Conservation (phyloP, 2,113 vertebrate genomes). For the Rhinoderma darwinii region DNA sequence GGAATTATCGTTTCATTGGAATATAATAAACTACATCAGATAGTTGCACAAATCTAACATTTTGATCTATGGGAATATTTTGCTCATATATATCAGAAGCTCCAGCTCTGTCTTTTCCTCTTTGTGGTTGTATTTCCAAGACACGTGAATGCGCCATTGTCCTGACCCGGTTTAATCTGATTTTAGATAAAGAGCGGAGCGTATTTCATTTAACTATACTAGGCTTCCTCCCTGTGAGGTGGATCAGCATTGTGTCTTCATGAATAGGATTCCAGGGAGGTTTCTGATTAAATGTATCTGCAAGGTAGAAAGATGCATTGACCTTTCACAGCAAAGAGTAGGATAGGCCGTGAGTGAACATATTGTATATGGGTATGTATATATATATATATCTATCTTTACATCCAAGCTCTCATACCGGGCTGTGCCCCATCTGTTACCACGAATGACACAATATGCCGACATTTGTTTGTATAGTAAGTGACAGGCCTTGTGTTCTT, state of each 20-base stretch:
- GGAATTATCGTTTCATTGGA: no score
- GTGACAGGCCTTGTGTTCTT: not conserved
- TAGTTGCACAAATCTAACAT: not conserved
- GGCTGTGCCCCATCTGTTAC: constrained; percentile 24
- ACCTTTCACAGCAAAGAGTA: not conserved
- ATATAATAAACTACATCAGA: not conserved
- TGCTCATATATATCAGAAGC: not conserved
- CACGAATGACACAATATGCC: not conserved
- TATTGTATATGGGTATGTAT: not conserved
- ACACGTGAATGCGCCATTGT: constrained; percentile 14
- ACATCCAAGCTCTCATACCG: not conserved
- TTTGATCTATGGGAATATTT: not conserved
- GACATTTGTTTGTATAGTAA: constrained; percentile 21
- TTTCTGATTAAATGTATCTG: constrained; percentile 20
- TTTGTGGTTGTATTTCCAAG: not conserved
- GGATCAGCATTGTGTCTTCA: constrained; percentile 15
- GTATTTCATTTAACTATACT: constrained; percentile 5
- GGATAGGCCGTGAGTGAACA: not conserved
- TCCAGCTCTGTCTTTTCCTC: not conserved
- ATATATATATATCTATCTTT: not conserved
- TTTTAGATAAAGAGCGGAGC: constrained; percentile 17
- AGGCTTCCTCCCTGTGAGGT: not conserved
- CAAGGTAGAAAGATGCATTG: not conserved
- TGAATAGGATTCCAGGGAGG: constrained; percentile 32
- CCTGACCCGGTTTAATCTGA: constrained; percentile 34